A percentile compares a stretch with the other conserved stretches of the same genome.
These are phyloP conservation scores for Furcifer pardalis DNA, from an alignment of 2,797 vertebrate species.

Conservation along the genomic window DNA sequence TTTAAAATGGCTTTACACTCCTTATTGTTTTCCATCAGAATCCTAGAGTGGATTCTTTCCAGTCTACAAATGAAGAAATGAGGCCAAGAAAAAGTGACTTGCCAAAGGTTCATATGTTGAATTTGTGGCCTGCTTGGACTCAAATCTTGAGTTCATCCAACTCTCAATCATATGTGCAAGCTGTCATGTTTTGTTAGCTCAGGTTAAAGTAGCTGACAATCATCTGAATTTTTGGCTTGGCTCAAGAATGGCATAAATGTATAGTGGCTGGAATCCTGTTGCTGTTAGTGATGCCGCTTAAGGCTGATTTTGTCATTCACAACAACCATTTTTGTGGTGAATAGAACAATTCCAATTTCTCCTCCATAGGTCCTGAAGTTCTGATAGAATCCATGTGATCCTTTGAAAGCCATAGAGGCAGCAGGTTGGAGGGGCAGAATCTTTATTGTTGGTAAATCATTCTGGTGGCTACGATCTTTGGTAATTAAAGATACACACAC, in stretches of 20 bases:
- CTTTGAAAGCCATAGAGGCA: too few species aligned
- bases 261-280: neutral
- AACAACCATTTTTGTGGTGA: too few species aligned
- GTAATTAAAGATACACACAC: too few species aligned
- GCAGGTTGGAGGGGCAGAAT: too few species aligned
- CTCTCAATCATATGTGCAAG: neutral
- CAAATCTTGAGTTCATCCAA: neutral
- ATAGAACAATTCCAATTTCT: too few species aligned
- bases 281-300: too few species aligned
- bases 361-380: too few species aligned
- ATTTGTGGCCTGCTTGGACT: neutral
- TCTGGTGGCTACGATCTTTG: too few species aligned
- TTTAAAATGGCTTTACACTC: too few species aligned
- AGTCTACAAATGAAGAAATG: neutral
- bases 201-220: neutral
- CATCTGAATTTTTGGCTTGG: neutral
- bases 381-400: too few species aligned
- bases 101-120: neutral
- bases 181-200: neutral
- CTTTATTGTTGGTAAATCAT: too few species aligned
- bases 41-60: neutral
- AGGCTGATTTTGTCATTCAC: too few species aligned
- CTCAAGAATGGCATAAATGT: neutral
- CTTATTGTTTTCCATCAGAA: neutral
- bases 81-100: neutral